Evolutionary conservation across 2,113 vertebrate species (phyloP).

Genomic region (Oryzias melastigma): DNA sequence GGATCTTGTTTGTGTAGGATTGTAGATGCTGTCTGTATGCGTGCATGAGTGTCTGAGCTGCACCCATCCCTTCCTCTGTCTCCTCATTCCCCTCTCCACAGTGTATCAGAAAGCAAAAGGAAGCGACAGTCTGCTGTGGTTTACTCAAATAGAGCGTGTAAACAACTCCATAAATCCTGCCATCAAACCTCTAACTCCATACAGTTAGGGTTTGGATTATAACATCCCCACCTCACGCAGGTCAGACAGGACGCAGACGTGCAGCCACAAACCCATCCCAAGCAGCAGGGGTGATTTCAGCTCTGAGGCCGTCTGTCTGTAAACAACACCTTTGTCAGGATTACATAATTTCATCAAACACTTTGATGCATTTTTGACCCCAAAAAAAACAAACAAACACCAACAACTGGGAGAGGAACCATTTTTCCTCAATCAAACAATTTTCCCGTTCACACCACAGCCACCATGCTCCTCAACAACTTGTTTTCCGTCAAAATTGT

Average conservation of each 20-base stretch:
- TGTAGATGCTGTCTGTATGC: slow-evolving; percentile 30
- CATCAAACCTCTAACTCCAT: slow-evolving; percentile 54
- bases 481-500: slow-evolving; percentile 18
- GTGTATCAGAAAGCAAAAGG: slow-evolving; percentile 46
- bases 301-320: slow-evolving; percentile 30
- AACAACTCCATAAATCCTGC: slow-evolving; percentile 70
- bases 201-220: slow-evolving; percentile 46
- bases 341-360: background rate
- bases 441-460: slow-evolving; percentile 39
- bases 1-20: slow-evolving; percentile 43
- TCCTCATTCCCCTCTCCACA: slow-evolving; percentile 31
- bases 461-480: slow-evolving; percentile 37
- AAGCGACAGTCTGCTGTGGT: slow-evolving; percentile 66
- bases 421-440: slow-evolving; percentile 47
- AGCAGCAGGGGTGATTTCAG: slow-evolving; percentile 32
- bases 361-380: slow-evolving; percentile 21
- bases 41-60: slow-evolving; percentile 4
- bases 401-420: slow-evolving; percentile 41
- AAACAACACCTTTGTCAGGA: slow-evolving; percentile 42
- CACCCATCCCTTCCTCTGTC: slow-evolving; percentile 20
- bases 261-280: slow-evolving; percentile 43
- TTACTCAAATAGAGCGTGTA: slow-evolving; percentile 48
- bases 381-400: slow-evolving; percentile 3
- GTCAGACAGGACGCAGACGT: slow-evolving; percentile 41
- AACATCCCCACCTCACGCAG: slow-evolving; percentile 48